phyloP scores from a whole-genome alignment of 2,113 vertebrate species.

The Ariopsis seemanni region DNA sequence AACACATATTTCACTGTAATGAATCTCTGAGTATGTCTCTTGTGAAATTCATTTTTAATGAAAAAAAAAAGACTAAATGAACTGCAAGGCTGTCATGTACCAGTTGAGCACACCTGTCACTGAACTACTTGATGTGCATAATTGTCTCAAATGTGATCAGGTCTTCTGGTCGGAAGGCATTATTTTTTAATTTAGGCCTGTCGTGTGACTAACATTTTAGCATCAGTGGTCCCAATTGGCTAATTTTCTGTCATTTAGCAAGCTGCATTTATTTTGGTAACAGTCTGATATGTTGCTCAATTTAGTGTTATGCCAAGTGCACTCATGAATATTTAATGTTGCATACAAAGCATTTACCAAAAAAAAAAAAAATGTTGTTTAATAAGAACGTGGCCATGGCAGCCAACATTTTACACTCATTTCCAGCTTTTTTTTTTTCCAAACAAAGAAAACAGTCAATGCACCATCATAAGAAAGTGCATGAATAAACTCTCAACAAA shows the following conservation, averaged over 20 bases:
- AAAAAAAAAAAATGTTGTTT: constrained; percentile 3
- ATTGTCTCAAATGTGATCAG: constrained; percentile 7
- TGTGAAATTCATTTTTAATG: constrained; percentile 6
- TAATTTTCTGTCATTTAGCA: constrained; percentile 29
- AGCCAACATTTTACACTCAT: not conserved
- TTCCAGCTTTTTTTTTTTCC: not conserved
- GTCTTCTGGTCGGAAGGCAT: constrained; percentile 29
- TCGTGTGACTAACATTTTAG: constrained; percentile 15
- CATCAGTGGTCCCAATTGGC: constrained; percentile 15
- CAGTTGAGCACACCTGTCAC: not conserved
- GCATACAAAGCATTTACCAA: not conserved
- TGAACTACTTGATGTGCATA: constrained; percentile 2
- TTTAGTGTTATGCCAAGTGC: constrained; percentile 19
- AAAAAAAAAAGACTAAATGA: not conserved
- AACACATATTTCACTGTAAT: not conserved
- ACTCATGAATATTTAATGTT: constrained; percentile 37
- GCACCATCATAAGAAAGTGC: not conserved
- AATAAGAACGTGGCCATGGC: not conserved
- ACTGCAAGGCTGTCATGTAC: not conserved
- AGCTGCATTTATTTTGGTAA: constrained; percentile 35
- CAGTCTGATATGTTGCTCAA: constrained; percentile 9
- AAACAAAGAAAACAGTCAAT: not conserved
- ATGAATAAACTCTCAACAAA: not conserved
- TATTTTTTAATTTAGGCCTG: constrained; percentile 28
- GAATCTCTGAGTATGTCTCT: not conserved